Base-by-base conservation (phyloP, 2,888 invertebrate species). In the Drosophila antonietae region DNA sequence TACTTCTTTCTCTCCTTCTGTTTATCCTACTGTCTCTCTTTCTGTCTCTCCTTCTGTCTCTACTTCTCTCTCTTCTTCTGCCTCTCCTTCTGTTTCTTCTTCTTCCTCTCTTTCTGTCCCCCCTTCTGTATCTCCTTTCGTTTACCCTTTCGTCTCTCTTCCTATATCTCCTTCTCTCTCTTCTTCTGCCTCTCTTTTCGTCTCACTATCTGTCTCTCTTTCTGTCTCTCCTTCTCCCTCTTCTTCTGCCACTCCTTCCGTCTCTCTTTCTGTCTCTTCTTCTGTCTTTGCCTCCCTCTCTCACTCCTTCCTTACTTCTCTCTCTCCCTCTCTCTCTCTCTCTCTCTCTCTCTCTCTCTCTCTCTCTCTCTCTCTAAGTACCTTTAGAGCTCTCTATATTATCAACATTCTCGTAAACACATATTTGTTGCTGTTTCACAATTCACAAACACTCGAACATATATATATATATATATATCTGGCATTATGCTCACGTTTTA, bases 401-500 rank as follows among this genome's bases (percentile, higher is more conserved):
- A 3, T 37, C 4, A 23, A 18, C 37, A 46, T 35, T n/a, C 46
- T 58, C 56, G 72, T 55, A 70, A 66, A 75, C 28, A 43, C 37
- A 68, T 43, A 60, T 53, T 46, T 37, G 23, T 23, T 53, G 52
- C 15, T 7, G 15, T 9, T 28, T 14, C 0, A 23, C 14, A 39
- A 39, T 39, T 39, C 37, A 39, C 7, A 39, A 15, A 39, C 7
- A 39, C 15, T 39, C 39, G 6, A 1, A 33, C 8, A 23, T 28
- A 15, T 0, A 18, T 23, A 15, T 9, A 15, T 47, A 15, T 15
- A 9, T 47, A 64, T 46, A 65, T 64, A 68, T 64, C 46, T 58
- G 28, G 9, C 20, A 63, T 59, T 61, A 60, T 62, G 51, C 47
- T 56, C 68, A 78, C 79, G 74, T 60, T 44, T 52, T 53, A 63